Evolutionary conservation across 2,797 vertebrate species (phyloP).

Genomic region (Sphenopsis melanotis): DNA sequence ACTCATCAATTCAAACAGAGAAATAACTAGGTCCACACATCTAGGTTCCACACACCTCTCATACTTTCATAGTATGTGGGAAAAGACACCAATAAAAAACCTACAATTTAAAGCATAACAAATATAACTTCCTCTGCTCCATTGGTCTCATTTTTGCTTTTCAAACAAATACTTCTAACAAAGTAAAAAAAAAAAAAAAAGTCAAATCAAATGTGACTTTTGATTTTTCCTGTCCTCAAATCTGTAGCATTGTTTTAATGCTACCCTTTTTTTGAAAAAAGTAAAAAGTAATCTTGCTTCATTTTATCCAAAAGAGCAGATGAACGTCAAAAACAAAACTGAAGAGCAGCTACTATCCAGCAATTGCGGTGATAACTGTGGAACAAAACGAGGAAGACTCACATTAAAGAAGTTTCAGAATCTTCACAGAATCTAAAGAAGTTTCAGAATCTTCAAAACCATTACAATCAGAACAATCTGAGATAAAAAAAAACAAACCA

Average conservation of each 20-base stretch:
- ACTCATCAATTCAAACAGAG: not conserved
- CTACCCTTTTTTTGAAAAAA: not conserved
- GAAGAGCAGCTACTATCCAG: not conserved
- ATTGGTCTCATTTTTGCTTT: not conserved
- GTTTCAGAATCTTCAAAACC: conserved; percentile 44
- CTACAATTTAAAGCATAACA: not conserved
- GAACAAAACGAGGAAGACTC: conserved; percentile 29
- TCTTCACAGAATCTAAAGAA: conserved; percentile 38
- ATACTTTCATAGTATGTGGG: not conserved
- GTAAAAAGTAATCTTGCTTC: not conserved
- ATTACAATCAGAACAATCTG: conserved; percentile 48
- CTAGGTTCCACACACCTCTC: not conserved
- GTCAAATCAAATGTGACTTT: not conserved
- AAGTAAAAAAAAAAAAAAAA: not conserved
- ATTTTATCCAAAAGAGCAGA: not conserved
- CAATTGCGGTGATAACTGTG: conserved; percentile 16
- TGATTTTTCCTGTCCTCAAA: not conserved
- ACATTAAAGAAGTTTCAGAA: conserved; percentile 37
- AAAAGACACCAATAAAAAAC: not conserved
- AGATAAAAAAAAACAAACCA: conserved; percentile 4
- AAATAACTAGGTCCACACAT: not conserved
- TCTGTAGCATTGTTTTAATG: not conserved
- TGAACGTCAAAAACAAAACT: not conserved
- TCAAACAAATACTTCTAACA: not conserved
- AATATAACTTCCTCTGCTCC: not conserved